Conservation (phyloP, 2,797 vertebrate species). For the Bradypodion ventrale region DNA sequence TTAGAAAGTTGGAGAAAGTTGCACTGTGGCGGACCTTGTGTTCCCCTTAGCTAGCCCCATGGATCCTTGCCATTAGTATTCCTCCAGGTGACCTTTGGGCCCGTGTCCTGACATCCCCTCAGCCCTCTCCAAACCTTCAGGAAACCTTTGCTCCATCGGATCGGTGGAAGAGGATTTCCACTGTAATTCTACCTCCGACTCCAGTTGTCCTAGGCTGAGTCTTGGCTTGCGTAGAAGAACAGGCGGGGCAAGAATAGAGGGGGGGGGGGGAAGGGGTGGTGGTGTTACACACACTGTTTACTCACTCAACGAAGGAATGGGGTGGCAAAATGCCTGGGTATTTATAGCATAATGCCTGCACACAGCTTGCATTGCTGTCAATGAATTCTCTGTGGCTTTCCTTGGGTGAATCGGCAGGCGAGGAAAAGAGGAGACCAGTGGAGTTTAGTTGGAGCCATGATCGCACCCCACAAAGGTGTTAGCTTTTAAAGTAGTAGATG, state of each 20-base stretch:
- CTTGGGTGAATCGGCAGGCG: background rate
- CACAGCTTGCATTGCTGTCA: background rate
- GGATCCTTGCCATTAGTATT: background rate
- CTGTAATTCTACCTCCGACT: slow-evolving; percentile 13
- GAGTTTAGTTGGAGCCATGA: background rate
- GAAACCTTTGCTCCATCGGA: background rate
- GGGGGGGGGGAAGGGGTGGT: too few relatives aligned
- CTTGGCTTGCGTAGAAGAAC: background rate
- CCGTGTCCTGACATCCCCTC: background rate
- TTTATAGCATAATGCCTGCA: background rate
- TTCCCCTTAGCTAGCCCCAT: too few relatives aligned
- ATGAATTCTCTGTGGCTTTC: background rate
- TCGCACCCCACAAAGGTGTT: background rate
- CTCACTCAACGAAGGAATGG: background rate
- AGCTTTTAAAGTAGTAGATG: too few relatives aligned
- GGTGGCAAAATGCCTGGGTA: background rate
- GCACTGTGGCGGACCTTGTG: background rate
- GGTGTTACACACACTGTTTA: background rate
- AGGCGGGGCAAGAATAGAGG: background rate
- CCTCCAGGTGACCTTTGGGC: background rate
- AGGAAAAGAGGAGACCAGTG: background rate
- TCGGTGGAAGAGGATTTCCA: slow-evolving; percentile 3
- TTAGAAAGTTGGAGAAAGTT: too few relatives aligned
- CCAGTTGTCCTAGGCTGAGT: background rate
- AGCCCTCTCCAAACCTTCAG: background rate